Conservation (phyloP, 2,113 vertebrate genomes). For the Donacobius atricapilla region DNA sequence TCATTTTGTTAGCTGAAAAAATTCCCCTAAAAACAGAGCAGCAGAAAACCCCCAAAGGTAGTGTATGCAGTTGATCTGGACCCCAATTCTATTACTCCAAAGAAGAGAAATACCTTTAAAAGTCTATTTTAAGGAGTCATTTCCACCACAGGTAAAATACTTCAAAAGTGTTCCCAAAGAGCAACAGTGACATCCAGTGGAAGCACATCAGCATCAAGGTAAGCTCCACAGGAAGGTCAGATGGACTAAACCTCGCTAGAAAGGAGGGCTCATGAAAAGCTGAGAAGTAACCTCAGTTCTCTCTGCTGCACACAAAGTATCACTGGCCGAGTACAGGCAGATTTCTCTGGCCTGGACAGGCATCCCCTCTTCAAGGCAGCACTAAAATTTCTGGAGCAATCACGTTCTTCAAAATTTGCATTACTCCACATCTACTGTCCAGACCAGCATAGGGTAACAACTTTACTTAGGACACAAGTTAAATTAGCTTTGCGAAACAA, state of each 20-base stretch:
- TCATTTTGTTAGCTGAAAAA: background rate
- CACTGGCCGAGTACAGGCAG: background rate
- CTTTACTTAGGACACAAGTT: background rate
- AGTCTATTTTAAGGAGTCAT: background rate
- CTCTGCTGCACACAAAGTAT: background rate
- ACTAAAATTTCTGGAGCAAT: background rate
- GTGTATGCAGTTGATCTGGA: background rate
- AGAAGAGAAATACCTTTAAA: background rate
- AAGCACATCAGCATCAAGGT: background rate
- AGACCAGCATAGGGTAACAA: background rate
- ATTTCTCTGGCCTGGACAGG: background rate
- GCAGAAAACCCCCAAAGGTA: background rate
- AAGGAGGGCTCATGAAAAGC: background rate
- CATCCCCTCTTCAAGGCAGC: background rate
- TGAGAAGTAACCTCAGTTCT: background rate
- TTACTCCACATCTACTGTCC: background rate
- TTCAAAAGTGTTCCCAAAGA: background rate
- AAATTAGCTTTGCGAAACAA: background rate
- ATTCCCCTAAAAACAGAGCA: background rate
- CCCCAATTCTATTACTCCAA: background rate
- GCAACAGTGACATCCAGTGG: slow-evolving; percentile 62
- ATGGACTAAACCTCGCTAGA: background rate
- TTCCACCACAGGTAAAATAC: background rate
- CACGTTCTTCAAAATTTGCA: background rate
- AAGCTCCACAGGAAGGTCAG: background rate